Base-by-base conservation (phyloP, 2,797 vertebrate species). In the Notolepis coatsorum region DNA sequence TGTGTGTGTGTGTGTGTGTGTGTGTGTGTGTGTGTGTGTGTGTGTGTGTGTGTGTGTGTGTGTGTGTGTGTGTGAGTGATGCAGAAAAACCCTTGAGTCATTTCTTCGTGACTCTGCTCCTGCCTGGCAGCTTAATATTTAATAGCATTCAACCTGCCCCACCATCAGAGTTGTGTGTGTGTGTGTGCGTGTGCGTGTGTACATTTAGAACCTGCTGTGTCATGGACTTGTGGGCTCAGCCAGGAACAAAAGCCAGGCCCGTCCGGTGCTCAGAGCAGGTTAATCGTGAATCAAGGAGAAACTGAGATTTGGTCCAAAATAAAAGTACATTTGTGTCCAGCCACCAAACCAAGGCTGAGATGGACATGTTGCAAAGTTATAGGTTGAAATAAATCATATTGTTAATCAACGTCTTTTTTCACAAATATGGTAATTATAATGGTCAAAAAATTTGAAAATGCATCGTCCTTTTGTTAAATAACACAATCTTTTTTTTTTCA, bases 121-220 rank as follows among this genome's bases (percentile, higher is more conserved):
- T 38, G 43, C 63, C 66, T 75, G 78, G 87, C 74, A 79, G 78
- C 69, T 80, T 80, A 69, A 82, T 79, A 80, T 82, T 77, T 73
- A 82, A 84, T 84, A 73, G 71, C 64, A 68, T 68, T 82, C 75
- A 79, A 77, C 70, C 76, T 53, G 53, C 73, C 65, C 65, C 71
- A 61, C 33, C n/a, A 48, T 23, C 68, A 65, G 74, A 84, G 65
- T 79, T 82, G 75, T 76, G 45, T 76, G 63, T 70, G 72, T 52
- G 63, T 39, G 57, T 58, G 38, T 28, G 23, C 55, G 41, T 53
- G 46, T 48, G 50, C 56, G 56, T 41, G 75, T 59, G 63, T 72
- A 68, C 7, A 8, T 28, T 65, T 80, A 65, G 79, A 86, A 80
- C 28, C 80, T 83, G 79, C 86, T 68, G 75, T n/a, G 65, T 88